phyloP scores from a whole-genome alignment of 2,888 invertebrate species.

The Lapara coniferarum region DNA sequence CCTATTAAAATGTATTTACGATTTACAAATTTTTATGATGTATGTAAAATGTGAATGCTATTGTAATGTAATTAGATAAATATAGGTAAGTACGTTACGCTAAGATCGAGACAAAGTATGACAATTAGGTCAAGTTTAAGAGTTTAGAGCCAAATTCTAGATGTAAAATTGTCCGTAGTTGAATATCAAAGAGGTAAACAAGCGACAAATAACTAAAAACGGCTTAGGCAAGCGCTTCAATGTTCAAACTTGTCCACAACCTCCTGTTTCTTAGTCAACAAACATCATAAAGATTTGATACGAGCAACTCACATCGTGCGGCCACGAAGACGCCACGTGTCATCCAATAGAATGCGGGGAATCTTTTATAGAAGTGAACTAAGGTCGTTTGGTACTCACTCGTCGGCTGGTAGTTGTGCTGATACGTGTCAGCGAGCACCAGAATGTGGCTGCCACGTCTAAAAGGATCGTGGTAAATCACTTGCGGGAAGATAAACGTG shows the following conservation, averaged over 20 bases:
- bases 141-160: no score
- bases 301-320: neutral
- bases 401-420: slow-evolving; percentile 83
- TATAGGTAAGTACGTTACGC: no score
- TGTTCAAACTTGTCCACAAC: neutral
- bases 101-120: no score
- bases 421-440: slow-evolving; percentile 90
- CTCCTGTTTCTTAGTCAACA: neutral
- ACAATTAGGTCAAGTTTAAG: no score
- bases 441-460: slow-evolving; percentile 88
- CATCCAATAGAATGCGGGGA: neutral
- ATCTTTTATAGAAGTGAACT: neutral
- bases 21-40: no score
- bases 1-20: no score
- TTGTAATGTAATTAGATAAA: no score
- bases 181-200: no score
- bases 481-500: slow-evolving; percentile 89
- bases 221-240: no score
- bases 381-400: slow-evolving; percentile 47
- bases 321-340: neutral
- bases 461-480: slow-evolving; percentile 92
- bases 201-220: no score
- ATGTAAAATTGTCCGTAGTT: no score
- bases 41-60: no score
- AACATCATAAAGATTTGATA: neutral